phyloP scores from a whole-genome alignment of 2,888 invertebrate genomes.

The Drosophila neonasuta region DNA sequence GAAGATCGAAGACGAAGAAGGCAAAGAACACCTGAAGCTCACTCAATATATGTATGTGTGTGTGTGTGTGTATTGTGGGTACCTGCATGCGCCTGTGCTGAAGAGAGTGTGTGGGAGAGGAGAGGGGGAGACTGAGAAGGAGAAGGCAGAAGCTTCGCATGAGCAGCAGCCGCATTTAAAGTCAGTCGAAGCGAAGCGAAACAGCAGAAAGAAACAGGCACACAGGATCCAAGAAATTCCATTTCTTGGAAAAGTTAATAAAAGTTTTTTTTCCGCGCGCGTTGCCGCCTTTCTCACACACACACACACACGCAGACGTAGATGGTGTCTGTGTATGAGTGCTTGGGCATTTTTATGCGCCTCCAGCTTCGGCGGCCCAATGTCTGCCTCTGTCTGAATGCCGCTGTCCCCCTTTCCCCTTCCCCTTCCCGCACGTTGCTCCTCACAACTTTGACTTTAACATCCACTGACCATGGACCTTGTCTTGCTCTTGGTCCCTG shows the following conservation, averaged over 20 bases:
- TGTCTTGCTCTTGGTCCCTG: conserved; percentile 28
- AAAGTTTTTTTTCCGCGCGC: conserved; percentile 74
- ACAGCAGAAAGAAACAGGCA: conserved; percentile 16
- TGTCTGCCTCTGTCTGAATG: conserved; percentile 59
- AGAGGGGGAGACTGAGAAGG: not conserved
- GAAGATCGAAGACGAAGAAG: conserved; percentile 51
- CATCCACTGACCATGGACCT: not conserved
- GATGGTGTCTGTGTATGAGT: conserved; percentile 8
- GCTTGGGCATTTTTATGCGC: conserved; percentile 66
- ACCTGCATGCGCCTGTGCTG: conserved; percentile 44
- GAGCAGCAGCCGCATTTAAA: conserved; percentile 65
- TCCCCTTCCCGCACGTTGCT: not conserved
- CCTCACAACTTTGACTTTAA: too few relatives aligned
- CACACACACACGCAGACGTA: not conserved
- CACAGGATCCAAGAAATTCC: conserved; percentile 77
- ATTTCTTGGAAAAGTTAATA: conserved; percentile 78
- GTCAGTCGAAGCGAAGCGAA: conserved; percentile 73
- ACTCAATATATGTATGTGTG: conserved; percentile 32
- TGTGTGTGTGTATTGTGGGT: conserved; percentile 29
- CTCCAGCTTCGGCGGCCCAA: conserved; percentile 73
- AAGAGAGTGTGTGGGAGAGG: too few relatives aligned
- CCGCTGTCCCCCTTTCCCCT: not conserved
- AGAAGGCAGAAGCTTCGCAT: conserved; percentile 46
- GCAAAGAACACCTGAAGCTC: conserved; percentile 73
- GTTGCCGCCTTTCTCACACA: conserved; percentile 67